These are phyloP conservation scores for Galagoides demidoff DNA, from an alignment of 2,797 vertebrate species.

Conservation along the genomic window DNA sequence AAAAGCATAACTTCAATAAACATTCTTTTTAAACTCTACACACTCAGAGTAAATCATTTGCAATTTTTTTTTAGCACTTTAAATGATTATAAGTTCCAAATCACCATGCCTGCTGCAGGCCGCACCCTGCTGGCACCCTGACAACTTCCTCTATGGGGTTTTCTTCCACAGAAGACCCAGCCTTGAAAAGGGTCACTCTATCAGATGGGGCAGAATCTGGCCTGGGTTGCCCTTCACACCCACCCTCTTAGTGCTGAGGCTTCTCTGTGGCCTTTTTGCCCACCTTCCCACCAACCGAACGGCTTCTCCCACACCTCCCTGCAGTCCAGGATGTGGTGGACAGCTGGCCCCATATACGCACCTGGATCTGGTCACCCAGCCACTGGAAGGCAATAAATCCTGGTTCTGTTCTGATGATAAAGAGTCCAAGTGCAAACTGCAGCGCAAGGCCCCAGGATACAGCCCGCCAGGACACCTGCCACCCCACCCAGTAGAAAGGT, in stretches of 20 bases:
- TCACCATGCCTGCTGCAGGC: background rate
- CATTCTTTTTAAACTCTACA: background rate
- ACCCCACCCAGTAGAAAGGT: background rate
- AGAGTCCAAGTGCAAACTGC: slow-evolving; percentile 93
- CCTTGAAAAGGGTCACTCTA: background rate
- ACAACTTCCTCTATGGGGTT: background rate
- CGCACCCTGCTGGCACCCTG: background rate
- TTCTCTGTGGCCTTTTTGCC: background rate
- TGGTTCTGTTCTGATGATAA: slow-evolving; percentile 94
- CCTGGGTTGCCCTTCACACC: background rate
- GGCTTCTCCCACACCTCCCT: background rate
- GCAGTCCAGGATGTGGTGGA: background rate
- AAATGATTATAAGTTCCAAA: background rate
- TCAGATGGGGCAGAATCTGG: no score
- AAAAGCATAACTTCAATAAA: background rate
- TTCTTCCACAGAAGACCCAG: background rate
- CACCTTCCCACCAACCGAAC: background rate
- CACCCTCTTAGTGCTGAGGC: background rate
- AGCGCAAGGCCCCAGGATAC: slow-evolving; percentile 95
- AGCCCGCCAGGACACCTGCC: slow-evolving; percentile 93
- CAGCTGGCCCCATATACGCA: slow-evolving; percentile 67
- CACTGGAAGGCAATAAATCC: slow-evolving; percentile 93
- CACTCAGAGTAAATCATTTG: background rate
- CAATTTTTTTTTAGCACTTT: background rate
- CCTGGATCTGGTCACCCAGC: slow-evolving; percentile 95